Conservation (phyloP, 2,888 invertebrate genomes). For the Chrysolina americana region DNA sequence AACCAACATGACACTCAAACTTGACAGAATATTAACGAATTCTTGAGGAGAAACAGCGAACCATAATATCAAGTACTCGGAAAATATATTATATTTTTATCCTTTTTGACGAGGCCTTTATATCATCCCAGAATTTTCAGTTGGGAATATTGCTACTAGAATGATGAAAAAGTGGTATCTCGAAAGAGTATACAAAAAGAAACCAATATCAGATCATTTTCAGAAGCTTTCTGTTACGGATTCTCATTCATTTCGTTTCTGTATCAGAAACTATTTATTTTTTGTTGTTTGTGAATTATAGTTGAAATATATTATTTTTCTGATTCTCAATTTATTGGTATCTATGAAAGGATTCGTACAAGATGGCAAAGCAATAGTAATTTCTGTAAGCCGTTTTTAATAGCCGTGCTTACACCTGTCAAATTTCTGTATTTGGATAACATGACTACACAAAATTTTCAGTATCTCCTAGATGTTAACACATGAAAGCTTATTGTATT, state of each 20-base stretch:
- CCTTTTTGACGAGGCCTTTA: constrained; percentile 19
- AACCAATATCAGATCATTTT: constrained; percentile 17
- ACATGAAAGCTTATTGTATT: too few species aligned
- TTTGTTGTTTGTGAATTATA: background rate
- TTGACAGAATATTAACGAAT: constrained; percentile 59
- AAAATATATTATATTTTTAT: constrained; percentile 29
- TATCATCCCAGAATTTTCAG: constrained; percentile 17
- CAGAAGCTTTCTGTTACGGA: background rate
- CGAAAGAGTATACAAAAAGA: constrained; percentile 12
- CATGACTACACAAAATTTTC: too few species aligned
- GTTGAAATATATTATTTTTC: too few species aligned
- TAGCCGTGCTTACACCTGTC: too few species aligned
- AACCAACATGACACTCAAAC: constrained; percentile 54
- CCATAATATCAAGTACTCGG: constrained; percentile 42
- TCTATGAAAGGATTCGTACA: too few species aligned
- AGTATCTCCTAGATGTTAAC: too few species aligned
- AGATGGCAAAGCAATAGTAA: too few species aligned
- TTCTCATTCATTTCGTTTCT: background rate
- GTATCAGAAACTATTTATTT: background rate
- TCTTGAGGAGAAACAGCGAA: constrained; percentile 40
- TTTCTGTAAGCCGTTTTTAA: too few species aligned
- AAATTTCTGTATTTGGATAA: too few species aligned
- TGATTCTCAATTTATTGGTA: too few species aligned
- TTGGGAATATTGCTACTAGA: constrained; percentile 5
- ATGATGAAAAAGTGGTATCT: constrained; percentile 14